Evolutionary conservation across 1,140 invertebrate genomes (phyloP).

Genomic region (Aradophagus sp.): DNA sequence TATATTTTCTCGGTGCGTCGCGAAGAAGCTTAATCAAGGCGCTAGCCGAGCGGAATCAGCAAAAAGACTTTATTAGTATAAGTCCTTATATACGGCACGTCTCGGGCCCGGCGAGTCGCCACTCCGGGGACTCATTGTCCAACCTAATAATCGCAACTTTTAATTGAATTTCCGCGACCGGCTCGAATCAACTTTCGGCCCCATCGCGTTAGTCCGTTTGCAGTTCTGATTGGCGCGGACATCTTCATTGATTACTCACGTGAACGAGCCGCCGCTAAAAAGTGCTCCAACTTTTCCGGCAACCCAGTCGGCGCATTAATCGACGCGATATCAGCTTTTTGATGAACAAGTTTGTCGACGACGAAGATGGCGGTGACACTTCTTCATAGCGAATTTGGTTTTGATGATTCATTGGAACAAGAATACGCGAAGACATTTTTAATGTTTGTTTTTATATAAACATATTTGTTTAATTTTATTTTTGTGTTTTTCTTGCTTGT

Average conservation of each 20-base stretch:
- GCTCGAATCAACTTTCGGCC: conserved; percentile 70
- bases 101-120: conserved; percentile 49
- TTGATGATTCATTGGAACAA: too few relatives aligned
- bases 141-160: conserved; percentile 75
- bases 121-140: conserved; percentile 72
- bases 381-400: too few relatives aligned
- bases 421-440: too few relatives aligned
- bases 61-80: conserved; percentile 74
- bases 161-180: conserved; percentile 74
- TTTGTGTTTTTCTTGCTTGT: too few relatives aligned
- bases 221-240: conserved; percentile 61
- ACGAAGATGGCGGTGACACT: too few relatives aligned
- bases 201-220: conserved; percentile 47
- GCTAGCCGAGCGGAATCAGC: conserved; percentile 74
- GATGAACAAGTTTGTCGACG: too few relatives aligned
- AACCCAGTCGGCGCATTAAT: conserved; percentile 32
- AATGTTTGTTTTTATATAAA: too few relatives aligned
- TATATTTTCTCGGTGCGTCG: conserved; percentile 75
- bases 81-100: conserved; percentile 49
- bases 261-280: conserved; percentile 47
- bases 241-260: conserved; percentile 64
- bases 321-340: conserved; percentile 17
- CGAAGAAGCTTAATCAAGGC: conserved; percentile 73
- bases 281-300: conserved; percentile 43
- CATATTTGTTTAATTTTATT: too few relatives aligned